Conservation (phyloP, 2,797 vertebrate genomes). For the Amazona ochrocephala region DNA sequence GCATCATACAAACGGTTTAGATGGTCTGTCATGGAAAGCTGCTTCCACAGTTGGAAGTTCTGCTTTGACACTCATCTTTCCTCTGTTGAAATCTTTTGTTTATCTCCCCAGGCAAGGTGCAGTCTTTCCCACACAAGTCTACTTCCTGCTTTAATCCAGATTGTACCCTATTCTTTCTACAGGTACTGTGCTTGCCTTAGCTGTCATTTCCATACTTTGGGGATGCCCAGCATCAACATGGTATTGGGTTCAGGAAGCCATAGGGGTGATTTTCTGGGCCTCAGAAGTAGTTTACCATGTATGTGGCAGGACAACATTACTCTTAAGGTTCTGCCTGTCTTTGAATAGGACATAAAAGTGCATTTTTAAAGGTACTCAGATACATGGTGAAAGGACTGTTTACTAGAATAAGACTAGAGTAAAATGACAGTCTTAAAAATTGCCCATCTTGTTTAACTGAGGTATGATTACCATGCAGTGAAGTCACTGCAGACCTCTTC, state of each 20-base stretch:
- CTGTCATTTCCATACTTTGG: background rate
- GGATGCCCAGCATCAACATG: background rate
- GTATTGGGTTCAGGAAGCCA: background rate
- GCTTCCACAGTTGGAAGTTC: background rate
- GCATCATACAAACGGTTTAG: background rate
- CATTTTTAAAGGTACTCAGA: background rate
- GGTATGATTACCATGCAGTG: background rate
- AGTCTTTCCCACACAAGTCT: background rate
- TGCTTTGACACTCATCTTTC: background rate
- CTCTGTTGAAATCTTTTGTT: background rate
- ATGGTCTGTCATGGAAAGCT: background rate
- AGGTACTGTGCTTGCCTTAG: background rate
- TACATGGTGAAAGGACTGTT: background rate
- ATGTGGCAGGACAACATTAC: background rate
- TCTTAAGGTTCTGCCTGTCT: background rate
- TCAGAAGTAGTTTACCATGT: background rate
- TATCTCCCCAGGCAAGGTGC: rapidly evolving
- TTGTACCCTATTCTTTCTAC: background rate
- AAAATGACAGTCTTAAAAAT: background rate
- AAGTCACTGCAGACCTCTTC: background rate
- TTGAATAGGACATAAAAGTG: background rate
- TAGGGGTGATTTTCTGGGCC: background rate
- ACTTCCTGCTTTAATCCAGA: background rate
- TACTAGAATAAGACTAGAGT: background rate
- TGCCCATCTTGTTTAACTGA: background rate